Conservation (phyloP, 2,888 invertebrate species). For the Drosophila acutilabella region DNA sequence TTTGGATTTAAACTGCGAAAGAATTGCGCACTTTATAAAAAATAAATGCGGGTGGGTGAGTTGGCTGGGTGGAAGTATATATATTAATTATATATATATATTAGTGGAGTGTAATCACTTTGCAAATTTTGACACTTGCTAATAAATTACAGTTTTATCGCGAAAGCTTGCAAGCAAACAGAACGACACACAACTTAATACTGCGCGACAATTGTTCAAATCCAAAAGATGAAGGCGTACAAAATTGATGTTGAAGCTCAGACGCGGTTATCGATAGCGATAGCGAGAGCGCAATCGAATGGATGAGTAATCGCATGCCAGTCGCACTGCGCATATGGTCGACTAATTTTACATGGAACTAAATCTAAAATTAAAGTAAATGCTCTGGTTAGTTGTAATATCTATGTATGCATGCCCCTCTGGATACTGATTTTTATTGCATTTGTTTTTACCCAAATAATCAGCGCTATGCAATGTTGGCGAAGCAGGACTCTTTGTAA, state of each 20-base stretch:
- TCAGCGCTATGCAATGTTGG: no score
- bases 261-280: conserved; percentile 35
- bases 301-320: conserved; percentile 28
- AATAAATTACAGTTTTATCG: conserved; percentile 44
- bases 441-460: no score
- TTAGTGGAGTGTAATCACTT: conserved; percentile 35
- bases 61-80: conserved; percentile 46
- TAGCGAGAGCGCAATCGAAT: neutral
- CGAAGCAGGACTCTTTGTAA: no score
- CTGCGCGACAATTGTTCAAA: conserved; percentile 58
- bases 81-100: conserved; percentile 33
- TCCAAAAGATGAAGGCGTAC: conserved; percentile 53
- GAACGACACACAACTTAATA: conserved; percentile 67
- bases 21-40: conserved; percentile 58
- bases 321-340: neutral
- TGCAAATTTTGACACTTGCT: conserved; percentile 46
- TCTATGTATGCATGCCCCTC: no score
- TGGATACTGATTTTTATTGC: no score
- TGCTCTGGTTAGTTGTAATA: no score
- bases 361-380: no score
- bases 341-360: no score
- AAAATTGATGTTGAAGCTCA: conserved; percentile 18
- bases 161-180: conserved; percentile 60
- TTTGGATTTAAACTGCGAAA: conserved; percentile 42
- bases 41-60: conserved; percentile 54